A percentile compares a stretch with the other conserved stretches of the same genome.
Evolutionary conservation across 2,888 invertebrate species (phyloP).

Genomic region (Synergus gifuensis): DNA sequence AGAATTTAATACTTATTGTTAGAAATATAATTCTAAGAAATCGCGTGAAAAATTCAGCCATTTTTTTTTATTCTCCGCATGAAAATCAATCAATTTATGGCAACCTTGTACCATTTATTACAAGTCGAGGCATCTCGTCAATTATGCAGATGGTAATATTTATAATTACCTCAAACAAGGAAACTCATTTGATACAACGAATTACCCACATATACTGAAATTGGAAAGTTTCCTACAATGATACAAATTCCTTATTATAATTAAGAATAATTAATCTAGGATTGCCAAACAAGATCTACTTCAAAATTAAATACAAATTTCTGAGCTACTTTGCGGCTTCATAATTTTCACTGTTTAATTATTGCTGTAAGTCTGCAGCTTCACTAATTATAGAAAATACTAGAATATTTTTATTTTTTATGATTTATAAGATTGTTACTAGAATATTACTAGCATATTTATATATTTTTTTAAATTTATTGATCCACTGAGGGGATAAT

Average conservation of each 20-base stretch:
- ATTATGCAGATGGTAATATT: constrained; percentile 16
- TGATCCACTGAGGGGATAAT: not conserved
- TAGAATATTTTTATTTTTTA: not conserved
- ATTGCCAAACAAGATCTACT: not conserved
- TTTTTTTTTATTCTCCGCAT: constrained; percentile 5
- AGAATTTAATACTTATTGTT: too few species aligned
- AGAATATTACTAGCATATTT: not conserved
- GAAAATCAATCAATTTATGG: constrained; percentile 38
- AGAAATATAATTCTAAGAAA: not conserved
- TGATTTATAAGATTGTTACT: not conserved
- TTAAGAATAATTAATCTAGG: not conserved
- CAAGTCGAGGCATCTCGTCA: constrained; percentile 29
- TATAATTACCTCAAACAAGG: constrained; percentile 25
- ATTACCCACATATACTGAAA: not conserved
- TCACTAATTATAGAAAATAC: not conserved
- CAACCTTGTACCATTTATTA: constrained; percentile 40
- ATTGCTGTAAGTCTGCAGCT: not conserved
- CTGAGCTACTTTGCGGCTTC: not conserved
- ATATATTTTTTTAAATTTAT: not conserved
- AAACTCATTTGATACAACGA: not conserved
- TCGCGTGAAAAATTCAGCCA: not conserved
- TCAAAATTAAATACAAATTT: not conserved
- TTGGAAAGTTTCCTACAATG: constrained; percentile 12
- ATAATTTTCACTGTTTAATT: not conserved
- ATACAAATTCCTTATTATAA: not conserved